Percentiles rank a stretch among this genome's conserved stretches.
Conservation (phyloP, 2,113 vertebrate species). For the Melanocharis versteri region DNA sequence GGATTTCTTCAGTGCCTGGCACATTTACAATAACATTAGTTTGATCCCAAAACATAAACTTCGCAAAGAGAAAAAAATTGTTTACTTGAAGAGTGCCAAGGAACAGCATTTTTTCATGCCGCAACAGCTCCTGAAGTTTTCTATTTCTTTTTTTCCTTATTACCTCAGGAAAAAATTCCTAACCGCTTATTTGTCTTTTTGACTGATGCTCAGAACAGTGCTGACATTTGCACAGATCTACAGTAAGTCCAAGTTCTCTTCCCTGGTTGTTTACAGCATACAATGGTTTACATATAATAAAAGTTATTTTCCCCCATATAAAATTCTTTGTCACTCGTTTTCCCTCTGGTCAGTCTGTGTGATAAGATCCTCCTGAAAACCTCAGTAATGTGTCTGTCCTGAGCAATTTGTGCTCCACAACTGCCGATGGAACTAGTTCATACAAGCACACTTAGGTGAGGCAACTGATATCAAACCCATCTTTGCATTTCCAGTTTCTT, state of each 20-base stretch:
- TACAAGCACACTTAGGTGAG: background rate
- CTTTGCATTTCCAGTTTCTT: background rate
- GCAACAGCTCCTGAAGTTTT: background rate
- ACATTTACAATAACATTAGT: background rate
- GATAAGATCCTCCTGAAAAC: background rate
- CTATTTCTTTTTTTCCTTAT: background rate
- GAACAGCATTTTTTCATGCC: background rate
- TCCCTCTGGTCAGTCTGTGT: background rate
- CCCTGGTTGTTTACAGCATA: background rate
- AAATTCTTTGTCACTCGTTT: background rate
- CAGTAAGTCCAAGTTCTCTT: background rate
- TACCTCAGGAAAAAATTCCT: background rate
- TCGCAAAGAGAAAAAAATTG: background rate
- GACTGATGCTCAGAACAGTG: background rate
- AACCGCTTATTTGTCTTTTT: background rate
- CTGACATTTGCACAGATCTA: background rate
- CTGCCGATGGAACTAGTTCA: background rate
- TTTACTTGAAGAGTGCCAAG: background rate
- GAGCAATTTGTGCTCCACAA: background rate
- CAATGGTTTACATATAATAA: background rate
- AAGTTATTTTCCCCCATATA: background rate
- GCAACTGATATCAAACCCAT: background rate
- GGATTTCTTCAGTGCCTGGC: background rate
- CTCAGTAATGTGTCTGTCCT: background rate
- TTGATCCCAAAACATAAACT: background rate